Evolutionary conservation across 2,888 invertebrate genomes (phyloP), one percentile per base, ranked within the genome.

Genomic region (Aproaerema taeniolella): DNA sequence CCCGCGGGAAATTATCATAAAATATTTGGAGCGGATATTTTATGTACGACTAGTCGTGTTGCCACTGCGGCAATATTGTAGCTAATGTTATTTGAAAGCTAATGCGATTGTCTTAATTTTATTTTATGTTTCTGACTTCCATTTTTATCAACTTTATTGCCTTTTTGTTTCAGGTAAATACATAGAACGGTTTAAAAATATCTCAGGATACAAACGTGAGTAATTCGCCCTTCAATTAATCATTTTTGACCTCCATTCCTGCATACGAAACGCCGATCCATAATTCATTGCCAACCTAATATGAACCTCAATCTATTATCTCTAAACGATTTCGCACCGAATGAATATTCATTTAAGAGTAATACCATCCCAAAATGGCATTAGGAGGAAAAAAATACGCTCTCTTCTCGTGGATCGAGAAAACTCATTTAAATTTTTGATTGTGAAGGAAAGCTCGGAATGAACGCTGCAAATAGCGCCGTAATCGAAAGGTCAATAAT

Each of bases 311-410:
- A 79, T 81, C 75, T 81, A 81, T 82, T 81, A 81, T 79, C 79
- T 79, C 76, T 80, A 80, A 85, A 74, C 83, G 83, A 78, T 83
- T 83, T 81, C 66, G 70, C 76, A 71, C 67, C 58, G 61, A 76
- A 85, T 85, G 83, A 83, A 85, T 85, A 85, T 85, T 85, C 83
- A 85, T 81, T 81, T 77, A 68, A 64, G 70, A 74, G 79, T 78
- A 79, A 80, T 79, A 69, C 73, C 74, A 71, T 66, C 74, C 71
- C 62, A 67, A 79, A 81, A 80, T 74, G 75, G 76, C 72, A 79
- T 79, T 76, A 77, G 63, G 63, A 63, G 61, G 61, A 52, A 73
- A 67, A 64, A 79, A 80, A 79, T n/a, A 72, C 65, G 65, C 68
- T 65, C 56, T 65, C 56, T 55, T 61, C 67, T 60, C 64, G 52